Evolutionary conservation across 2,888 invertebrate genomes (phyloP), one percentile per base, ranked within the genome.

Genomic region (Mimumesa dahlbomi): DNA sequence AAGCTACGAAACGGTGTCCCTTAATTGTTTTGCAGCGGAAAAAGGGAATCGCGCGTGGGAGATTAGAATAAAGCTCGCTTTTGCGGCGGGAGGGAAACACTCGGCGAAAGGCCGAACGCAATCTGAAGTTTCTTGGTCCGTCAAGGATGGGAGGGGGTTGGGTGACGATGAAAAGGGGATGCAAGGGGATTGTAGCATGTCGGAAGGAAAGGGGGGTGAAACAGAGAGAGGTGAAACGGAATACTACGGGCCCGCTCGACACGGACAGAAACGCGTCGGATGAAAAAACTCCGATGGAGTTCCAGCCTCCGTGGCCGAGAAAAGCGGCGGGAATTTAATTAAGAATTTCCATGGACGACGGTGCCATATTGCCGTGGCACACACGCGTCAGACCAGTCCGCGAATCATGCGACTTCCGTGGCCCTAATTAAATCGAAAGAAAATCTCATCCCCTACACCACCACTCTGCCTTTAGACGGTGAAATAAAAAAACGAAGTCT

Each of bases 341-440:
- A 87, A 86, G 85, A 87, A 84, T 86, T 82, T 84, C 80, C 80
- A 78, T 78, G 77, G 79, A 72, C 57, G 61, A 40, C 49, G 64
- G 72, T 72, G 75, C 71, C 79, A 79, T 77, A 75, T 79, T 84
- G 83, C 78, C 65, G 53, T 83, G 83, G 82, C 85, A 80, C 80
- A 85, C 82, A 83, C 82, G 78, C 79, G 83, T 83, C 77, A n/a
- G n/a, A 79, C 63, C 62, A 49, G 18, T 59, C 29, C 58, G 58
- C 59, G 65, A 65, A 69, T 68, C 73, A 46, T 25, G 48, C 53
- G 54, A 65, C 68, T 63, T 54, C 48, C 18, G 54, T 54, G 36
- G 56, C 69, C 77, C 86, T 86, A 87, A 87, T 86, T 87, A 85
- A 86, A 87, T 86, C 80, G 82, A 84, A 87, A 85, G 84, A 84